Percentiles rank a stretch among this genome's conserved stretches.
Evolutionary conservation across 2,113 vertebrate genomes (phyloP).

Genomic region (Atherinomorus stipes): DNA sequence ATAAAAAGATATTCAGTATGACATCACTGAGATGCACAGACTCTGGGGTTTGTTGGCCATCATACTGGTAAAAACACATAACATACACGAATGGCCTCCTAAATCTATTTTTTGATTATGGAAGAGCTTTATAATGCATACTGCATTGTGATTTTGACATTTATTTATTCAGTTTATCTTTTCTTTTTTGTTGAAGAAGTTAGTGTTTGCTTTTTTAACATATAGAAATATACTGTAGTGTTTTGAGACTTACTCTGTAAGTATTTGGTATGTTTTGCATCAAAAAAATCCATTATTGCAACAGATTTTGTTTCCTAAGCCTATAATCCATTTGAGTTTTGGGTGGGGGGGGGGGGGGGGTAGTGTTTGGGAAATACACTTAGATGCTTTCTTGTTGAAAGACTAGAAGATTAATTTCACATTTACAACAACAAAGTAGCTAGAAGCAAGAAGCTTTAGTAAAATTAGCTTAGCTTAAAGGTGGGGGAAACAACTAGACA

Average conservation of each 20-base stretch:
- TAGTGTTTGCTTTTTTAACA: conserved; percentile 36
- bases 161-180: background rate
- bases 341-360: no score
- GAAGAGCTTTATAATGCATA: conserved; percentile 75
- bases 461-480: background rate
- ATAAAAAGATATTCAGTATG: conserved; percentile 55
- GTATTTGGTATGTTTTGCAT: conserved; percentile 73
- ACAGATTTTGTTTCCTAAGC: conserved; percentile 40
- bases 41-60: conserved; percentile 51
- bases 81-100: conserved; percentile 51
- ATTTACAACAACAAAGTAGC: background rate
- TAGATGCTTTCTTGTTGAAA: background rate
- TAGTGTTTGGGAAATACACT: background rate
- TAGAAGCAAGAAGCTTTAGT: background rate
- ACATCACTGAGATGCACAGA: conserved; percentile 60
- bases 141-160: conserved; percentile 68
- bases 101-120: conserved; percentile 50
- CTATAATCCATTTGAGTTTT: conserved; percentile 22
- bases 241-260: conserved; percentile 69
- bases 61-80: conserved; percentile 50
- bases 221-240: conserved; percentile 55
- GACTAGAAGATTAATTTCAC: background rate
- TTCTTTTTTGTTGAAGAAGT: conserved; percentile 2
- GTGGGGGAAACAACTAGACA: background rate
- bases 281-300: conserved; percentile 53